Conservation (phyloP, 1,140 invertebrate species). For the Drosophila prosaltans region DNA sequence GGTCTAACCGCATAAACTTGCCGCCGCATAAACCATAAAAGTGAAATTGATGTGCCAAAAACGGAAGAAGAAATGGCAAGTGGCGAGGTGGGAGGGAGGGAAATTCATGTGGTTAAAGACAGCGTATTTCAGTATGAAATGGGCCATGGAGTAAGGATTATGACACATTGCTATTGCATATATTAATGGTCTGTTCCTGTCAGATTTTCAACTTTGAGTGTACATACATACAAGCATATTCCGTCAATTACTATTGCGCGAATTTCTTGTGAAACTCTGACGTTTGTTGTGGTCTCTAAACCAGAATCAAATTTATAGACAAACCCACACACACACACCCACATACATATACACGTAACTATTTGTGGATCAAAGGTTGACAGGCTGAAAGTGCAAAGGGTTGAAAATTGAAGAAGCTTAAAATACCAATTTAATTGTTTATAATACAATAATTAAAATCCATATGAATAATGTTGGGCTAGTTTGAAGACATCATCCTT, state of each 20-base stretch:
- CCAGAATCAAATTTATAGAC: background rate
- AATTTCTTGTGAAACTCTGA: background rate
- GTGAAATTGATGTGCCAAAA: conserved; percentile 3
- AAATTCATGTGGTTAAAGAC: background rate
- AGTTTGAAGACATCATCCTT: no score
- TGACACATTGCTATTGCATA: conserved; percentile 9
- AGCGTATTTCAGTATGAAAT: background rate
- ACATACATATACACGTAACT: background rate
- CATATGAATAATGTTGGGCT: no score
- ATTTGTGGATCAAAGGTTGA: no score
- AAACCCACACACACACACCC: background rate
- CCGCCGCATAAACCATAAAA: conserved; percentile 9
- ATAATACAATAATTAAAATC: no score
- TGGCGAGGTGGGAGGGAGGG: background rate
- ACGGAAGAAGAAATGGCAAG: no score
- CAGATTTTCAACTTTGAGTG: background rate
- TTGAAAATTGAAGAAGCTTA: no score
- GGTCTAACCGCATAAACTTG: conserved; percentile 6
- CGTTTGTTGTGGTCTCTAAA: no score
- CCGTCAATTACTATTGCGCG: background rate
- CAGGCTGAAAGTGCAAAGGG: no score
- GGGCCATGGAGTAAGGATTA: background rate
- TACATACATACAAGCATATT: background rate
- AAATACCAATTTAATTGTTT: no score
- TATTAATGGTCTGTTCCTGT: conserved; percentile 9